Conservation (phyloP, 2,113 vertebrate species). For the Calyptomena viridis region DNA sequence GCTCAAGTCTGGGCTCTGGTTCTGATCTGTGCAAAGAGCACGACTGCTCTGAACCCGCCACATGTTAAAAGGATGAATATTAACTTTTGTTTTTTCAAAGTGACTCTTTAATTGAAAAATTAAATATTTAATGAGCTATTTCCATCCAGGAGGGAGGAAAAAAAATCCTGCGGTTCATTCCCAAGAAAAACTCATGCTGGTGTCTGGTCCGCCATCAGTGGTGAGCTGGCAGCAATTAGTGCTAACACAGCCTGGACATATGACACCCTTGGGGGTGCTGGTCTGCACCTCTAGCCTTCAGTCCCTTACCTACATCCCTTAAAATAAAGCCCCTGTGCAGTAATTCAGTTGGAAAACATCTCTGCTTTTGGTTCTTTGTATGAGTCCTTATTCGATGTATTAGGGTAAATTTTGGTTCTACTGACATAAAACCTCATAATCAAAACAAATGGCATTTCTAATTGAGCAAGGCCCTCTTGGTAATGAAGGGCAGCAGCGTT, state of each 20-base stretch:
- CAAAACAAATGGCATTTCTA: constrained; percentile 36
- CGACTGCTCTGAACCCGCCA: neutral
- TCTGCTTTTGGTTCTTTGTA: neutral
- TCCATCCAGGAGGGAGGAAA: neutral
- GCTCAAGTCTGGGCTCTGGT: neutral
- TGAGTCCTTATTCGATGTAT: neutral
- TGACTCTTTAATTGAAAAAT: constrained; percentile 51
- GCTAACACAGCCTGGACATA: neutral
- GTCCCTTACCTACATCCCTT: neutral
- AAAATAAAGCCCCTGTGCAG: neutral
- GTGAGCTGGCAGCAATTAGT: neutral
- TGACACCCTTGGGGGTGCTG: neutral
- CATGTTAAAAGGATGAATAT: constrained; percentile 31
- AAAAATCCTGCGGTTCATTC: neutral
- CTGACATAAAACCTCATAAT: constrained; percentile 3
- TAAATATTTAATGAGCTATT: constrained; percentile 59
- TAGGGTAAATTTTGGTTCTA: neutral
- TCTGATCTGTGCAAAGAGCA: neutral
- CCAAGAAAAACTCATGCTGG: neutral
- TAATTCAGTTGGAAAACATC: neutral
- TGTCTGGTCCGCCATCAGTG: fast-evolving
- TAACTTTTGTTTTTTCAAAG: constrained; percentile 44
- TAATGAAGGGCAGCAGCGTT: constrained; percentile 27
- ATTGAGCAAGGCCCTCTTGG: neutral
- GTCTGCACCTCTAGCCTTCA: neutral